Conservation (phyloP, 2,888 invertebrate genomes). For the Cetonia aurata region DNA sequence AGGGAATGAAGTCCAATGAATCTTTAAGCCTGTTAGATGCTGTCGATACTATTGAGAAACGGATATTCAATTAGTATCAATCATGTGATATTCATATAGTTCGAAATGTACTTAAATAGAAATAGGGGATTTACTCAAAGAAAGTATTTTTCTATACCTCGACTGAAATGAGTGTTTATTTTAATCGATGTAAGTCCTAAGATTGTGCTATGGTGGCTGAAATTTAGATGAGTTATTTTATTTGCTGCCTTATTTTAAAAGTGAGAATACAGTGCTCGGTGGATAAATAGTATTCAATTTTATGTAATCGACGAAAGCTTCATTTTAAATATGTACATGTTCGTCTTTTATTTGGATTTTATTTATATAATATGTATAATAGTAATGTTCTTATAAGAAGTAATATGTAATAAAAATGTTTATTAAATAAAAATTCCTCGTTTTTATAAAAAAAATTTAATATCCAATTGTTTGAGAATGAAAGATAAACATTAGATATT, state of each 20-base stretch:
- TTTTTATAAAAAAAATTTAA: too few relatives aligned
- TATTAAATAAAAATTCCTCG: too few relatives aligned
- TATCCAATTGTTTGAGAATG: too few relatives aligned
- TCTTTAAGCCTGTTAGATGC: slow-evolving; percentile 74
- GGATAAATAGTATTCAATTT: too few relatives aligned
- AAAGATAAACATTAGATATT: too few relatives aligned
- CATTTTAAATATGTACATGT: background rate
- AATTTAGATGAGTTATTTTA: background rate
- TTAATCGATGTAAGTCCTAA: slow-evolving; percentile 11
- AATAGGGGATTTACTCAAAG: background rate
- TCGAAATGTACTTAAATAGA: slow-evolving; percentile 26
- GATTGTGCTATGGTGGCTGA: background rate
- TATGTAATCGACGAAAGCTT: too few relatives aligned
- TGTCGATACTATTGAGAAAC: slow-evolving; percentile 71
- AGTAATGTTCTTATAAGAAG: too few relatives aligned
- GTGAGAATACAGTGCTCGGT: background rate
- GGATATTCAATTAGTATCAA: slow-evolving; percentile 34
- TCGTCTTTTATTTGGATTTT: background rate
- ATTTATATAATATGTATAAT: background rate
- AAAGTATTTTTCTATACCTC: slow-evolving; percentile 30
- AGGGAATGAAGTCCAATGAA: slow-evolving; percentile 76
- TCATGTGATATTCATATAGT: slow-evolving; percentile 26
- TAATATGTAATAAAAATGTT: too few relatives aligned
- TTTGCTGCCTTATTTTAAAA: background rate
- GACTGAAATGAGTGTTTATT: slow-evolving; percentile 24